Conservation (phyloP, 2,113 vertebrate species). For the Chaetorhynchus papuensis region DNA sequence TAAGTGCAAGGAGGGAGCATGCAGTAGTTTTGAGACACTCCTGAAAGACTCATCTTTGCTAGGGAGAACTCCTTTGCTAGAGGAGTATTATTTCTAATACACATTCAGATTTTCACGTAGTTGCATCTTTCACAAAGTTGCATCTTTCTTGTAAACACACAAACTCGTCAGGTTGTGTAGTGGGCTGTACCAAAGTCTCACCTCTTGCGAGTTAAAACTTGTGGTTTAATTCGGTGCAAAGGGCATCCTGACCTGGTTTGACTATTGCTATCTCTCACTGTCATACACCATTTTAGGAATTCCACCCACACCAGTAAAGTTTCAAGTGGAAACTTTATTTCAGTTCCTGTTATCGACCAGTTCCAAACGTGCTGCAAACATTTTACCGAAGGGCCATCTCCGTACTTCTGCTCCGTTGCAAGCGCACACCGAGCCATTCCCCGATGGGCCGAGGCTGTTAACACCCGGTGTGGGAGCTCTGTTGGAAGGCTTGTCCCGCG, state of each 20-base stretch:
- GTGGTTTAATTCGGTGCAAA: not conserved
- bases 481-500: not conserved
- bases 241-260: not conserved
- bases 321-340: not conserved
- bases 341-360: fast-evolving
- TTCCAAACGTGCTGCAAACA: fast-evolving
- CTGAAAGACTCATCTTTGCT: not conserved
- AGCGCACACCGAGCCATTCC: fast-evolving
- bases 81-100: not conserved
- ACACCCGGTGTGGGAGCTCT: fast-evolving
- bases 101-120: not conserved
- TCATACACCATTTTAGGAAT: not conserved
- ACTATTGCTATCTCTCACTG: not conserved
- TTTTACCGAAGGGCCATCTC: not conserved
- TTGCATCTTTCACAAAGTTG: not conserved
- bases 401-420: fast-evolving
- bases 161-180: not conserved
- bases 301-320: not conserved
- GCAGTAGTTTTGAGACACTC: not conserved
- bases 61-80: no score
- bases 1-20: not conserved
- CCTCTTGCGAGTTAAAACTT: not conserved
- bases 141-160: not conserved
- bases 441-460: fast-evolving
- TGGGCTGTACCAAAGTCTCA: not conserved